Percentiles rank a stretch among this genome's conserved stretches.
These are phyloP conservation scores for Chaetodon auriga DNA, from an alignment of 2,113 vertebrate species.

Conservation along the genomic window DNA sequence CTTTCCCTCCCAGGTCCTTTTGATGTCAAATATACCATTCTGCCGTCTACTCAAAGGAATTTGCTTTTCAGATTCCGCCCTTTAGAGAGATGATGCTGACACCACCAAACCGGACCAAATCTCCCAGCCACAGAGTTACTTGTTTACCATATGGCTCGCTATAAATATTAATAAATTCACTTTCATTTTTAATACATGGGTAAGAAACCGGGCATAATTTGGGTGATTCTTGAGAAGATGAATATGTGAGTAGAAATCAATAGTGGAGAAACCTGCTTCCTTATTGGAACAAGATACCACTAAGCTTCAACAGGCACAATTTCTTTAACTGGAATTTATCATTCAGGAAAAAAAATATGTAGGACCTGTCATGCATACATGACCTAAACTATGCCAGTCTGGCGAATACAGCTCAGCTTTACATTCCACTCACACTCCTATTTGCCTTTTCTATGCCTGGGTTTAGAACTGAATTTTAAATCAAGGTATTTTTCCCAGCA, in stretches of 20 bases:
- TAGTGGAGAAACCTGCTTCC: conserved; percentile 20
- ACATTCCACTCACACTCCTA: conserved; percentile 76
- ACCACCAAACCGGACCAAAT: conserved; percentile 61
- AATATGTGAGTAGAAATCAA: conserved; percentile 37
- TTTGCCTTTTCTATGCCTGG: conserved; percentile 76
- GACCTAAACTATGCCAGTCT: conserved; percentile 63
- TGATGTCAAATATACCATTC: conserved; percentile 55
- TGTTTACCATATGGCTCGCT: conserved; percentile 66
- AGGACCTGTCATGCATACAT: conserved; percentile 59
- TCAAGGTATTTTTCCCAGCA: conserved; percentile 80
- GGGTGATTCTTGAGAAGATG: conserved; percentile 15
- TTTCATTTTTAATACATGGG: conserved; percentile 68
- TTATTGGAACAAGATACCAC: conserved; percentile 28
- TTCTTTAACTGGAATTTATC: conserved; percentile 46
- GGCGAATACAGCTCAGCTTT: conserved; percentile 66
- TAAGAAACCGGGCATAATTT: conserved; percentile 41
- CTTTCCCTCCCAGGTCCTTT: conserved; percentile 38
- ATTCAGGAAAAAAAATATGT: conserved; percentile 42
- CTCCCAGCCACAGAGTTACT: conserved; percentile 52
- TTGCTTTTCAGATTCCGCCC: conserved; percentile 25
- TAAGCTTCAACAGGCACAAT: conserved; percentile 42
- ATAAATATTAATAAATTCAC: conserved; percentile 65
- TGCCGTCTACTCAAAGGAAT: conserved; percentile 50
- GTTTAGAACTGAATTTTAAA: conserved; percentile 85
- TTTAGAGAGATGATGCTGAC: conserved; percentile 43